phyloP scores from a whole-genome alignment of 2,113 vertebrate genomes.

The Chrysemys picta region DNA sequence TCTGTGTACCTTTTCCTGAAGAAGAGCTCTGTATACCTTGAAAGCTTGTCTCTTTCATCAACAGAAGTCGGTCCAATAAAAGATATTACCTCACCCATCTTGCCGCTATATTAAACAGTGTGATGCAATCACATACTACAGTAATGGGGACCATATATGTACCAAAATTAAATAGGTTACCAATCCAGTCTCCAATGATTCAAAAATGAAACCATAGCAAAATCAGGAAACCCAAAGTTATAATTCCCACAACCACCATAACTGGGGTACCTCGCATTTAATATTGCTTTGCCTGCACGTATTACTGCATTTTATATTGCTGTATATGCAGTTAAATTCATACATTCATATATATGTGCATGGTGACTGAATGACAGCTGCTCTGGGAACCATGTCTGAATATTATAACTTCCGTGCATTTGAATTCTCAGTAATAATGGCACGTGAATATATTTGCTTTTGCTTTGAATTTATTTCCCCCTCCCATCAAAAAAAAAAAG shows the following conservation, averaged over 20 bases:
- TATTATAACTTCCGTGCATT: background rate
- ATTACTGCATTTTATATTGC: background rate
- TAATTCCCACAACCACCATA: background rate
- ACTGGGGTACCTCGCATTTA: background rate
- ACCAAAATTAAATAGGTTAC: background rate
- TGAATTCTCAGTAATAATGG: background rate
- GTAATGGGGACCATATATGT: background rate
- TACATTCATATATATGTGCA: background rate
- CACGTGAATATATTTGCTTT: background rate
- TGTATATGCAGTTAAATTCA: background rate
- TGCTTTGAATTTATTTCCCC: background rate
- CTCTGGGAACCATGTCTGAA: background rate
- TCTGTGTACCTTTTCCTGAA: too few species aligned
- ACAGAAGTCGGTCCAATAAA: too few species aligned
- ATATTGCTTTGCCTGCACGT: background rate
- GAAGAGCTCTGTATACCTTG: too few species aligned
- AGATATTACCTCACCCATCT: too few species aligned
- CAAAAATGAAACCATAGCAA: background rate
- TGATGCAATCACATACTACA: background rate
- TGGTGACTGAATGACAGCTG: background rate
- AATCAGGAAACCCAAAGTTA: background rate
- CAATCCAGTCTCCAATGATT: background rate
- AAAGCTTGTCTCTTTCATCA: too few species aligned
- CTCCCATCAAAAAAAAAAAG: background rate
- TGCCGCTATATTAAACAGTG: background rate